A percentile compares a stretch with the other conserved stretches of the same genome.
phyloP scores from a whole-genome alignment of 2,888 invertebrate species.

The Apocheima hispidaria region DNA sequence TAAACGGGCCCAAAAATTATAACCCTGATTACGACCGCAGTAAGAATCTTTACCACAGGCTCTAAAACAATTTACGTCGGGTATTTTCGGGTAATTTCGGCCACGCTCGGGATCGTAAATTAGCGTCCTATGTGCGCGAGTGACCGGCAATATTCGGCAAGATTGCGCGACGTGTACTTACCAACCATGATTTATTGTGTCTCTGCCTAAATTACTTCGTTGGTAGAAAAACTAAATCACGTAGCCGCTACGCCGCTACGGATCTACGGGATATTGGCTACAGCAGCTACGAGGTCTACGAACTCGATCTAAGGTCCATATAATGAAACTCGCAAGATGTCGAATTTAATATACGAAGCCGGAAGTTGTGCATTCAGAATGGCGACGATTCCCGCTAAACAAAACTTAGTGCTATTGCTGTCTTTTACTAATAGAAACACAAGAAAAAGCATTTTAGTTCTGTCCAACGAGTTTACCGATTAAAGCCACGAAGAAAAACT shows the following conservation, averaged over 20 bases:
- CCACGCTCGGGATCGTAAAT: slow-evolving; percentile 40
- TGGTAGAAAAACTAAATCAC: slow-evolving; percentile 18
- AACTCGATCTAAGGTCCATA: slow-evolving; percentile 1
- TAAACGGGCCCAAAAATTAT: neutral
- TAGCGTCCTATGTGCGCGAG: slow-evolving; percentile 30
- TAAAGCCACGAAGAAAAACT: too few species aligned
- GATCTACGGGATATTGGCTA: slow-evolving; percentile 14
- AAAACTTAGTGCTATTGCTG: too few species aligned
- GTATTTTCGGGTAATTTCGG: slow-evolving; percentile 32
- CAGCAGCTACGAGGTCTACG: slow-evolving; percentile 11
- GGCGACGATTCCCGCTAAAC: too few species aligned
- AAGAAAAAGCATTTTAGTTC: too few species aligned
- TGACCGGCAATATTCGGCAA: slow-evolving; percentile 36
- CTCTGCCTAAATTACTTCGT: slow-evolving; percentile 29
- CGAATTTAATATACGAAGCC: slow-evolving; percentile 2
- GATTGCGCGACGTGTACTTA: slow-evolving; percentile 26
- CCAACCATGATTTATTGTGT: slow-evolving; percentile 30
- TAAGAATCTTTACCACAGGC: slow-evolving; percentile 27
- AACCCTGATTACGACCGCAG: slow-evolving; percentile 5
- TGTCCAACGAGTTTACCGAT: too few species aligned
- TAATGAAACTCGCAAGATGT: slow-evolving; percentile 12
- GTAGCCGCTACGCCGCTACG: slow-evolving; percentile 12
- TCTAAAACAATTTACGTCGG: slow-evolving; percentile 35
- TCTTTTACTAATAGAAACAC: too few species aligned
- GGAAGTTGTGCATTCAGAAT: neutral